These are phyloP conservation scores for Chrysogorgia sp. DNA, from an alignment of 92 coral and sea anemone species.

Conservation along the genomic window DNA sequence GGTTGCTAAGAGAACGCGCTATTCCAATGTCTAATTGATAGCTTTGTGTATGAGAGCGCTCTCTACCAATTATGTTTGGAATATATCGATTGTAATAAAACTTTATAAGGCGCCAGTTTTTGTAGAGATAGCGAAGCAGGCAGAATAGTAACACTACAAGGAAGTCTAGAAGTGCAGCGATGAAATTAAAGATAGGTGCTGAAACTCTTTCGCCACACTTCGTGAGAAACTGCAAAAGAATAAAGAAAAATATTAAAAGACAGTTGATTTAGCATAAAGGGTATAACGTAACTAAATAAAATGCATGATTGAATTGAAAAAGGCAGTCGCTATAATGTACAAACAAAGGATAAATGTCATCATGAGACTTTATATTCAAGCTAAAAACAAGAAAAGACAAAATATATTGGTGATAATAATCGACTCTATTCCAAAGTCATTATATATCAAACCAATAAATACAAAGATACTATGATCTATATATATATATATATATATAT, in stretches of 20 bases:
- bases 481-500: too few species aligned
- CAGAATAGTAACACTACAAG: constrained; percentile 44
- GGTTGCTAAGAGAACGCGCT: neutral
- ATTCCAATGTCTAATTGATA: neutral
- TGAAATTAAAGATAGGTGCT: constrained; percentile 51
- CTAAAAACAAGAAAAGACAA: too few species aligned
- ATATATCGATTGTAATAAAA: constrained; percentile 11
- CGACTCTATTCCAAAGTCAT: too few species aligned
- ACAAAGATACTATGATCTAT: too few species aligned
- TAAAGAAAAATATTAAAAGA: neutral
- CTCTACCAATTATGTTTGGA: constrained; percentile 18
- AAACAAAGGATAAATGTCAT: too few species aligned
- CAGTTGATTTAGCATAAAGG: too few species aligned
- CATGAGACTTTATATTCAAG: too few species aligned
- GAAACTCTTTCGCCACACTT: constrained; percentile 62
- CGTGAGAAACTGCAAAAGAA: constrained; percentile 55
- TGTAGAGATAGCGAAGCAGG: constrained; percentile 1
- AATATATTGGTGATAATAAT: too few species aligned
- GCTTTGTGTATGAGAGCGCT: neutral
- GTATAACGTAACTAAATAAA: too few species aligned
- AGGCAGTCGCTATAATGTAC: too few species aligned
- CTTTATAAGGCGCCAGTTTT: constrained; percentile 17
- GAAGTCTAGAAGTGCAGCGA: constrained; percentile 34
- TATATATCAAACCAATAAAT: too few species aligned
- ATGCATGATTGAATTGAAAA: too few species aligned